phyloP scores from a whole-genome alignment of 2,888 invertebrate species.

The Orthosia gothica region DNA sequence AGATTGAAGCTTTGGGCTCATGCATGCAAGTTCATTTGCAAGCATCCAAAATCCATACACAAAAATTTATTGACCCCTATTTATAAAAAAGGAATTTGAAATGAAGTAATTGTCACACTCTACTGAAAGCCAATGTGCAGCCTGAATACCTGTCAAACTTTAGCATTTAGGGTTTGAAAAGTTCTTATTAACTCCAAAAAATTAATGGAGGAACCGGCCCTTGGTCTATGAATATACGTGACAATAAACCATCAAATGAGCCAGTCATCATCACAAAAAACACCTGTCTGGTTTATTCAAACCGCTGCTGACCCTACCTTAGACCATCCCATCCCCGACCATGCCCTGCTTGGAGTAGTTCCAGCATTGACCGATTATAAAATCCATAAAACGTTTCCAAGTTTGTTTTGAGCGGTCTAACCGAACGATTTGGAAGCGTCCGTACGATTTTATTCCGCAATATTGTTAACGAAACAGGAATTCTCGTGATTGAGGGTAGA shows the following conservation, averaged over 20 bases:
- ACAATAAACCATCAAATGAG: background rate
- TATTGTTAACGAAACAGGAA: conserved; percentile 69
- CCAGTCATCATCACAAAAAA: background rate
- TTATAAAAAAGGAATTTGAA: no score
- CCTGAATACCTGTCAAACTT: no score
- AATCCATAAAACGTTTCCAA: conserved; percentile 85
- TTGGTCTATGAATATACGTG: no score
- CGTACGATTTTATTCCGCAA: conserved; percentile 69
- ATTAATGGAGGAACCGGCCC: no score
- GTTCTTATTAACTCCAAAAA: no score
- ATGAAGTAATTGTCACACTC: no score
- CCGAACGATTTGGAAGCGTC: conserved; percentile 73
- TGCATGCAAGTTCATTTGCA: no score
- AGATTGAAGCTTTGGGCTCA: no score
- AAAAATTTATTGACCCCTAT: background rate
- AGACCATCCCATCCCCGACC: conserved; percentile 30
- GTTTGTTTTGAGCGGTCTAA: conserved; percentile 76
- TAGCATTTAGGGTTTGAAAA: no score
- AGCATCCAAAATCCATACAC: background rate
- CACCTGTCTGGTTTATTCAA: conserved; percentile 1
- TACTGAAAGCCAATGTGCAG: no score
- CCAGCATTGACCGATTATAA: conserved; percentile 87
- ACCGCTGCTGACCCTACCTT: conserved; percentile 44
- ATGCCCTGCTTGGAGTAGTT: conserved; percentile 77
- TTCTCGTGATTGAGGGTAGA: conserved; percentile 43